Conservation (phyloP, 2,113 vertebrate genomes). For the Heterochromis multidens region DNA sequence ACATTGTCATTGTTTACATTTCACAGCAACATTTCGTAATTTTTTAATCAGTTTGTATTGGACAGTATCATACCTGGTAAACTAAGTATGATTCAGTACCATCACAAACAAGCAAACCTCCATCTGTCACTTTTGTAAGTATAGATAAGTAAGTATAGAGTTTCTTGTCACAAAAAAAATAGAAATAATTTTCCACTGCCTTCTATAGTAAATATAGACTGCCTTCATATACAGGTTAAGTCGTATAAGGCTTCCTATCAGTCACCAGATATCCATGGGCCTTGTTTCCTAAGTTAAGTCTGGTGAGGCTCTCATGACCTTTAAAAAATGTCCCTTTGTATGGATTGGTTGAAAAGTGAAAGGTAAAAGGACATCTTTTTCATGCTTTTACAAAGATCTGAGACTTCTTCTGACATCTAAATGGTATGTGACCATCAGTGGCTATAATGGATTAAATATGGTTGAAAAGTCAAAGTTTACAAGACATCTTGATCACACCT, state of each 20-base stretch:
- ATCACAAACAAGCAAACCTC: neutral
- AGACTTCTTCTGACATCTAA: neutral
- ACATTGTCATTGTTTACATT: constrained; percentile 34
- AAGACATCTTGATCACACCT: neutral
- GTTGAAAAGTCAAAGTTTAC: neutral
- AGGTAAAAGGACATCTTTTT: neutral
- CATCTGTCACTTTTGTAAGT: neutral
- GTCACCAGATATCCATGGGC: neutral
- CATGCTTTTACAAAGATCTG: neutral
- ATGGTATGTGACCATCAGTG: neutral
- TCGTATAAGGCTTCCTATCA: neutral
- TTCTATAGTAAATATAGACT: neutral
- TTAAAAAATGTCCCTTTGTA: neutral
- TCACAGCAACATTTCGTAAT: neutral
- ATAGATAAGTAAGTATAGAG: neutral
- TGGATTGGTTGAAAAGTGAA: neutral
- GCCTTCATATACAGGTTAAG: neutral
- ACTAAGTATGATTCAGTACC: neutral
- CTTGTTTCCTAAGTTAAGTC: neutral
- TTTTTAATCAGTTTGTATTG: neutral
- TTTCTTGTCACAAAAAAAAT: neutral
- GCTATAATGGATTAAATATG: neutral
- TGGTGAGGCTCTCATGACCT: neutral
- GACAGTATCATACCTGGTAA: neutral
- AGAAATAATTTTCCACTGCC: neutral